Evolutionary conservation across 2,888 invertebrate genomes (phyloP), one percentile per base, ranked within the genome.

Genomic region (Andrena fulva): DNA sequence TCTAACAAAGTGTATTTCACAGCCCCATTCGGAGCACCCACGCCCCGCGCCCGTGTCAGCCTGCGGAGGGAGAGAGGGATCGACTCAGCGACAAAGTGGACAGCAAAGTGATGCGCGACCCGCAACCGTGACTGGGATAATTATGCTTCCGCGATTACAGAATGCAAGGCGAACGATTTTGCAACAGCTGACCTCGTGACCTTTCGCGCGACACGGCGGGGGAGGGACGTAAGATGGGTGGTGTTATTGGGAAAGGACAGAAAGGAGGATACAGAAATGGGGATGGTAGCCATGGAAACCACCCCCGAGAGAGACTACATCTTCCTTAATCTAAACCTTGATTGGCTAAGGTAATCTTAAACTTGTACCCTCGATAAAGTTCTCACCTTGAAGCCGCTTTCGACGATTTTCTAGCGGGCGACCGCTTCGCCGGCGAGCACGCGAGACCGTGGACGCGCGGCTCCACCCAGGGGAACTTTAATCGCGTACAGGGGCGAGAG

Each of bases 281-380:
- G 78, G 68, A 27, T 75, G 85, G 91, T 91, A 88, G 87, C 77
- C 91, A 91, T 91, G 91, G 91, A 81, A 88, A 91, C 91, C 80
- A 74, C 72, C 77, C 79, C 85, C 42, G 42, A 16, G 64, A 79
- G 80, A 82, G 83, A 81, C 86, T 84, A 83, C 78, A 76, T 85
- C 81, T 88, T 84, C 85, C 89, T 89, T 90, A 89, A 90, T 88
- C 88, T 86, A 82, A 87, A 77, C 73, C 87, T 88, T 87, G 87
- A 88, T 90, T 89, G 88, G 85, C 79, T 79, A 73, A 63, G 77
- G 79, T 87, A 77, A 87, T 88, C 79, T 85, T 81, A 84, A 88
- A 82, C 85, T 77, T 74, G 76, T 74, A 48, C 63, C 74, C 42
- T 12, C 69, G 74, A 75, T 74, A 71, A 86, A 85, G 48, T 85